Percentiles rank a stretch among this genome's conserved stretches.
Evolutionary conservation across 37 sponge, comb jelly and placozoan genomes (phyloP).

Genomic region (Diacarnus erythraeanus): DNA sequence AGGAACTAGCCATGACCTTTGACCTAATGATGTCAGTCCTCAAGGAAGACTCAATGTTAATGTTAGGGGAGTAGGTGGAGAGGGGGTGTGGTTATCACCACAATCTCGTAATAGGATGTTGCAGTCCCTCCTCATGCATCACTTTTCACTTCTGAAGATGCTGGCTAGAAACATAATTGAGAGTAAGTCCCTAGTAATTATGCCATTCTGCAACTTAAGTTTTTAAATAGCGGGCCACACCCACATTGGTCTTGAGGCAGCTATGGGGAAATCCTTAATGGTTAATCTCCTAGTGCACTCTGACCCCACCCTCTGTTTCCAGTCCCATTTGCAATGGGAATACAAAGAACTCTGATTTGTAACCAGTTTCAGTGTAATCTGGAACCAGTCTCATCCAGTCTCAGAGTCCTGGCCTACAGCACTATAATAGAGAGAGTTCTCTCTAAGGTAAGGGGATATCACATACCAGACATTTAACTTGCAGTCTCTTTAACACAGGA

Average conservation of each 20-base stretch:
- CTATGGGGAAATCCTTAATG: constrained; percentile 26
- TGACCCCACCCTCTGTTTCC: neutral
- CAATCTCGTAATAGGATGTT: neutral
- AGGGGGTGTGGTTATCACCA: neutral
- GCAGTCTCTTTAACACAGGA: neutral
- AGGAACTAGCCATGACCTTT: neutral
- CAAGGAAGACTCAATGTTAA: neutral
- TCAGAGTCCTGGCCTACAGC: constrained; percentile 8
- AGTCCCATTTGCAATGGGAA: neutral
- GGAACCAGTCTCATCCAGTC: neutral
- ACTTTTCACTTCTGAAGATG: constrained; percentile 26
- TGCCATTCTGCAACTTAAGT: too few species aligned
- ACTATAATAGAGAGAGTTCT: constrained; percentile 19
- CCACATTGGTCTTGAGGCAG: constrained; percentile 6
- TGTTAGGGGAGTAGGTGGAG: neutral
- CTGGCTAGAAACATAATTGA: neutral
- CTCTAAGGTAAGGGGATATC: constrained; percentile 16
- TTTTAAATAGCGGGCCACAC: constrained; percentile 18
- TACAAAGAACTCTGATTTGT: neutral
- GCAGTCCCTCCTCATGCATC: neutral
- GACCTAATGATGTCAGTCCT: constrained; percentile 12
- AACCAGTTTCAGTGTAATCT: neutral
- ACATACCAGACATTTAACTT: neutral
- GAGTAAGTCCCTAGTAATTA: constrained; percentile 21
- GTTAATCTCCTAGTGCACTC: constrained; percentile 19